Evolutionary conservation across 2,888 invertebrate species (phyloP).

Genomic region (Sphinx pinastri): DNA sequence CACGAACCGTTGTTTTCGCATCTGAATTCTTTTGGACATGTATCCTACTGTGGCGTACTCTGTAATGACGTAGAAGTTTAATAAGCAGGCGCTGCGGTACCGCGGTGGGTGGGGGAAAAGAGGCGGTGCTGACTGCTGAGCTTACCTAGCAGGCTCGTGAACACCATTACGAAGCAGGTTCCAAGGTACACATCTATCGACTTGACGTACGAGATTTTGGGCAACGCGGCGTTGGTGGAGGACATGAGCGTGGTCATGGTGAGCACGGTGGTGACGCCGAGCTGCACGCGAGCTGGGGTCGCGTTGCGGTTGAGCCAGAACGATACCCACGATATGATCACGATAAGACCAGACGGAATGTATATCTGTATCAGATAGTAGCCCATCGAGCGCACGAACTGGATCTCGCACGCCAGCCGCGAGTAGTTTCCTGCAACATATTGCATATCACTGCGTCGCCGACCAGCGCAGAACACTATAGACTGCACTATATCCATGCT

Average conservation of each 20-base stretch:
- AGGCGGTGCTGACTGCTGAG: background rate
- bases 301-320: constrained; percentile 97
- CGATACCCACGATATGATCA: constrained; percentile 97
- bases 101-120: background rate
- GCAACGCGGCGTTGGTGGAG: constrained; percentile 96
- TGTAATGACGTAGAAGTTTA: constrained; percentile 64
- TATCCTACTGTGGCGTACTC: constrained; percentile 98
- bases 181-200: constrained; percentile 97
- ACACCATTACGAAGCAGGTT: constrained; percentile 98
- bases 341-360: constrained; percentile 97
- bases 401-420: constrained; percentile 95
- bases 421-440: constrained; percentile 92
- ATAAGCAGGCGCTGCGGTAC: background rate
- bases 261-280: constrained; percentile 96
- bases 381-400: constrained; percentile 97
- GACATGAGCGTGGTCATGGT: constrained; percentile 98
- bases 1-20: constrained; percentile 94
- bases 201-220: constrained; percentile 98
- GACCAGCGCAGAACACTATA: background rate
- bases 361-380: constrained; percentile 99
- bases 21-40: constrained; percentile 97
- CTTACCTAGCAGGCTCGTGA: constrained; percentile 95
- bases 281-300: constrained; percentile 94
- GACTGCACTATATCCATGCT: background rate
- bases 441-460: constrained; percentile 7